These are phyloP conservation scores for Hydrotaea diabolus DNA, from an alignment of 2,888 invertebrate species.

Conservation along the genomic window DNA sequence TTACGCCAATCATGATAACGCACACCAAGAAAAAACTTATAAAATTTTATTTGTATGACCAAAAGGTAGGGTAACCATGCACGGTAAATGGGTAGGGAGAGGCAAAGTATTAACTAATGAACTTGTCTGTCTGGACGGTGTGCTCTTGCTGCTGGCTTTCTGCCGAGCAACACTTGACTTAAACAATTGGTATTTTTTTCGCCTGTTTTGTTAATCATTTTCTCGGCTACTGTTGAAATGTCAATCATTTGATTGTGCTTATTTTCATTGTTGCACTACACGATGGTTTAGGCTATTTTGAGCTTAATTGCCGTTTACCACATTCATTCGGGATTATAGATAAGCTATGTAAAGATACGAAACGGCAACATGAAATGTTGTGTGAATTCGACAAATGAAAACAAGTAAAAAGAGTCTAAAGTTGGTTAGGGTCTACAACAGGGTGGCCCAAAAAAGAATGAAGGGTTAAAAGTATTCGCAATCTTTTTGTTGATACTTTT, in stretches of 20 bases:
- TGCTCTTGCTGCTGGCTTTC: background rate
- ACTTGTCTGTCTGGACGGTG: slow-evolving; percentile 30
- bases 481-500: too few relatives aligned
- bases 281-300: background rate
- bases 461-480: too few relatives aligned
- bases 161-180: slow-evolving; percentile 23
- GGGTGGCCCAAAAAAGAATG: too few relatives aligned
- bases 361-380: too few relatives aligned
- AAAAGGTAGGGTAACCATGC: background rate
- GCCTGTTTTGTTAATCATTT: slow-evolving; percentile 21
- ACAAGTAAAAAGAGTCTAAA: too few relatives aligned
- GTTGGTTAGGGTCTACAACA: too few relatives aligned
- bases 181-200: slow-evolving; percentile 10
- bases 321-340: background rate
- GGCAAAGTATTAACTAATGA: slow-evolving; percentile 15
- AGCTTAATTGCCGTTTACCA: slow-evolving; percentile 25
- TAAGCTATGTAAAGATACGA: too few relatives aligned
- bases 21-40: too few relatives aligned
- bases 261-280: slow-evolving; percentile 34
- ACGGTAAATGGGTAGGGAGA: too few relatives aligned
- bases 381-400: too few relatives aligned
- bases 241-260: slow-evolving; percentile 11
- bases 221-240: slow-evolving; percentile 8
- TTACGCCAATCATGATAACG: too few relatives aligned
- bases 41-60: background rate